Base-by-base conservation (phyloP, 1,140 invertebrate species). In the Caenorhabditis tropicalis region DNA sequence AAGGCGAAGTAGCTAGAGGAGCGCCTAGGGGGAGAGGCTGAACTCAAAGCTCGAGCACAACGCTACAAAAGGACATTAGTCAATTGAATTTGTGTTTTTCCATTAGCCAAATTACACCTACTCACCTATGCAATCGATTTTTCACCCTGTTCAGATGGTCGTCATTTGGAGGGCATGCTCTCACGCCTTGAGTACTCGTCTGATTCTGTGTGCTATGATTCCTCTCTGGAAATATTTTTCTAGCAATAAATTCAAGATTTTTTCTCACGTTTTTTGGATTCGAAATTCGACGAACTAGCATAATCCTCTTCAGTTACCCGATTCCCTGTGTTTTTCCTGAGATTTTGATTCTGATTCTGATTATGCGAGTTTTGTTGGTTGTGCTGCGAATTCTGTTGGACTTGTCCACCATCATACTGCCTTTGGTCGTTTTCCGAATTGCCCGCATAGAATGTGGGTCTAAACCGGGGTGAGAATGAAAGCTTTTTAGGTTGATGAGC, bases 111-210 rank as follows among this genome's bases (percentile, higher is more conserved):
- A 74, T 74, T 74, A 74, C 65, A 43, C 21, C 36, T 74, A 43
- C 65, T 74, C 36, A 74, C 65, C 65, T 74, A 74, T 74, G 65
- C 65, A 74, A 43, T 46, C 65, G 65, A 74, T 74, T 74, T 74
- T 74, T 74, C 65, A 74, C 65, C 65, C 65, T 33, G 24, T 74
- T 74, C 65, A 74, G n/a, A 43, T 74, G 65, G 65, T 74, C 65
- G 65, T 74, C 65, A 43, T 12, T 43, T 21, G 65, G 36, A 43
- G 65, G 65, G 15, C 29, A 33, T 24, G 65, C 65, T 74, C 65
- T 21, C n/a, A 74, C 65, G 1, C 65, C 65, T 74, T 74, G 65
- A 2, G 65, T 10, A n/a, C 21, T 43, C 5, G 33, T 24, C 36
- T 43, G 65, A 43, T 3, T 46, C 24, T 74, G 65, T 27, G 65